phyloP scores from a whole-genome alignment of 2,113 vertebrate genomes.

The Chamaetylas fuelleborni region DNA sequence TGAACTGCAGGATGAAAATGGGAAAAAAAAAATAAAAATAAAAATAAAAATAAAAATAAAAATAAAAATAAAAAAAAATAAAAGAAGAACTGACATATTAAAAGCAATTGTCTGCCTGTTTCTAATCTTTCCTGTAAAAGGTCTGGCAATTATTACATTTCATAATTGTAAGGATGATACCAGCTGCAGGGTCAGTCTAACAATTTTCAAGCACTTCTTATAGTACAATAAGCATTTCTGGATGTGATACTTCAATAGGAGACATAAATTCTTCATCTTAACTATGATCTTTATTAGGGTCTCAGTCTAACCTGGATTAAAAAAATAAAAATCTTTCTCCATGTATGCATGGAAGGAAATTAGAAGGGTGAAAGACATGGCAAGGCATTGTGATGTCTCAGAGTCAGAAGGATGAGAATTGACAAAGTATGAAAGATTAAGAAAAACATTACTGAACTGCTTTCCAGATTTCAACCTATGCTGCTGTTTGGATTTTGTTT shows the following conservation, averaged over 20 bases:
- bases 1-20: not conserved
- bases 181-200: not conserved
- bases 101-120: not conserved
- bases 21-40: fast-evolving
- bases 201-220: not conserved
- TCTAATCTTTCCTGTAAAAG: not conserved
- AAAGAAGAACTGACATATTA: too few relatives aligned
- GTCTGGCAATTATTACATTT: not conserved
- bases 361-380: not conserved
- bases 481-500: not conserved
- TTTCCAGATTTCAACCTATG: not conserved
- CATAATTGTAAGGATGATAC: not conserved
- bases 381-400: not conserved
- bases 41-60: too few relatives aligned
- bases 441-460: not conserved
- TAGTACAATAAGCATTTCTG: not conserved
- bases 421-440: not conserved
- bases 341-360: not conserved
- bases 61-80: too few relatives aligned
- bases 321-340: not conserved
- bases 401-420: not conserved
- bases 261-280: not conserved
- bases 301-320: not conserved
- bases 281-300: not conserved
- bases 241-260: not conserved